Evolutionary conservation across 2,888 invertebrate species (phyloP), one percentile per base, ranked within the genome.

Genomic region (Leptopilina myrica): DNA sequence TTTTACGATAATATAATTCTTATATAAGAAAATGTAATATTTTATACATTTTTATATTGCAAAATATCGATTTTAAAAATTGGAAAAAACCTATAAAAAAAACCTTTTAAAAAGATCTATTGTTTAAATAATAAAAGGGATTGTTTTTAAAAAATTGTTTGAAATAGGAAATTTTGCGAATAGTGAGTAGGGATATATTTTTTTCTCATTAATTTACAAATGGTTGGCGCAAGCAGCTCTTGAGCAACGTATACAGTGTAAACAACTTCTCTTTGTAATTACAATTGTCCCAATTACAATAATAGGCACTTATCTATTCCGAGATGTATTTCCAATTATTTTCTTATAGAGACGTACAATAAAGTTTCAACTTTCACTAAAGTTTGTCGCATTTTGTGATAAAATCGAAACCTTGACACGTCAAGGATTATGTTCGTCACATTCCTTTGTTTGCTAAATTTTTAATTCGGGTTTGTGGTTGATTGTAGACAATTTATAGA

Each of bases 381-480:
- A 11, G 11, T 49, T 62, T 62, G 62, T 62, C 62, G 62, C 62
- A 62, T 62, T 20, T 49, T 62, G 20, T 62, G 62, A 62, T 62
- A 62, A 62, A 62, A 62, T 62, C 62, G 62, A 62, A 62, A 62
- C 62, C 62, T 62, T 62, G 62, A 62, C 62, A 62, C 62, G 20
- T 62, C 62, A 62, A 62, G 62, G 20, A 62, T 62, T 62, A 43
- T 43, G 62, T 62, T 20, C 62, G 20, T 62, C 62, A n/a, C 62
- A 33, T 66, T 66, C 33, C 7, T 8, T 66, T 43, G n/a, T 66
- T 76, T 76, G 15, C 15, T 33, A 46, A 46, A n/a, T n/a, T n/a
- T 75, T 49, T 49, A 14, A 20, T 56, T 75, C 49, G 26, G 75
- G 33, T 46, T 20, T 33, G 33, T 67, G 40, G 40, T 67, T 15